Conservation (phyloP, 1,140 invertebrate genomes). For the Pogonomyrmex barbatus region DNA sequence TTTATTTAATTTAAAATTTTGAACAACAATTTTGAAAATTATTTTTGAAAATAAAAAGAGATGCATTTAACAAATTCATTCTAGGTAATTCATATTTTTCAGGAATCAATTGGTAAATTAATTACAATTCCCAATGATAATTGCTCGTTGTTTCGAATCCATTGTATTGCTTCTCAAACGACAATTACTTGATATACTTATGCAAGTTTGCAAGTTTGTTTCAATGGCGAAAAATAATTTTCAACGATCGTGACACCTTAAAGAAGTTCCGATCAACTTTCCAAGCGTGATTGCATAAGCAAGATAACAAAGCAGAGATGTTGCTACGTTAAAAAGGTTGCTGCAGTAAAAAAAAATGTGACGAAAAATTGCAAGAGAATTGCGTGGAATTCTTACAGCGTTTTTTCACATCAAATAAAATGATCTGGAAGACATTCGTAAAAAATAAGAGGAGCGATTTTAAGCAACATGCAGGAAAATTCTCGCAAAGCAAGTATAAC, state of each 20-base stretch:
- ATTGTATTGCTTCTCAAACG: not conserved
- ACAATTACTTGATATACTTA: conserved; percentile 6
- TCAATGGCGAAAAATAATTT: not conserved
- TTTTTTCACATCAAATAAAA: conserved; percentile 23
- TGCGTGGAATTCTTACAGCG: not conserved
- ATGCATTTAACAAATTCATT: not conserved
- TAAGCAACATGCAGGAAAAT: conserved; percentile 30
- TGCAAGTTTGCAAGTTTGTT: conserved; percentile 17
- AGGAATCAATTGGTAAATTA: not conserved
- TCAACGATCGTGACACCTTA: conserved; percentile 10
- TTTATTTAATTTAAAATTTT: not conserved
- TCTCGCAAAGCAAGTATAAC: not conserved
- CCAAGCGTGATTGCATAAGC: conserved; percentile 16
- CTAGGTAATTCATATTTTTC: not conserved
- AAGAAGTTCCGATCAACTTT: conserved; percentile 31
- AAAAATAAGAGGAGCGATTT: not conserved
- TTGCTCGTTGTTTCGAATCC: not conserved
- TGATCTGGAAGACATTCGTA: not conserved
- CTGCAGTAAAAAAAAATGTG: not conserved
- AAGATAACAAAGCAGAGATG: conserved; percentile 26
- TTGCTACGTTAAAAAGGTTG: not conserved
- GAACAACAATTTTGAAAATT: too few relatives aligned
- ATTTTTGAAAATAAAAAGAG: not conserved
- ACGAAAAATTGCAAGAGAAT: conserved; percentile 3
- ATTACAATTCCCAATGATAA: not conserved